Base-by-base conservation (phyloP, 2,113 vertebrate genomes). In the Electrona antarctica region DNA sequence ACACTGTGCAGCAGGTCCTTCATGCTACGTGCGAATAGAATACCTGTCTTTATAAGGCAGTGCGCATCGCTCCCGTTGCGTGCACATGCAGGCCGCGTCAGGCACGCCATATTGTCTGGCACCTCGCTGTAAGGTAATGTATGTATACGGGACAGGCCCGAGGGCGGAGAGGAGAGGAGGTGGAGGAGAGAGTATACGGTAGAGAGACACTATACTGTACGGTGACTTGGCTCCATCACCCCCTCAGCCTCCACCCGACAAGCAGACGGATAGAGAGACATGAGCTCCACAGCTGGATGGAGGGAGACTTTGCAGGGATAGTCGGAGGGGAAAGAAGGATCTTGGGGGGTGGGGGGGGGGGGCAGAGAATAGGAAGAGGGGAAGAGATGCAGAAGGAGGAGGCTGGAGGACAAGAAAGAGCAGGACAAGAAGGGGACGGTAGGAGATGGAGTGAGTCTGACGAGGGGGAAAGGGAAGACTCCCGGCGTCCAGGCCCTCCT, bases 41-140 rank as follows among this genome's bases (percentile, higher is more conserved):
- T 93, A 92, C 88, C 87, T 90, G 89, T 88, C 92, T 92, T 92
- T 93, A 92, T 92, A 92, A 91, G 90, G 91, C 73, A 91, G 89
- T 74, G 84, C 55, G 82, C 33, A 41, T 73, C 74, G 70, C 75
- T 83, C 64, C 70, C 46, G 79, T 65, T 78, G 76, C 74, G 51
- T 87, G 77, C 73, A 55, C 33, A 41, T 21, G 21, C 70, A 70
- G 79, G 75, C 71, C 80, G 79, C 57, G 80, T 59, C 67, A 83
- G 79, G 71, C 71, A 64, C 28, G 77, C 69, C 58, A 69, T 68
- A 67, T 67, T 56, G 78, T 84, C 84, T 69, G 10, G 57, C 68
- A 41, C 8, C 48, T 45, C n/a, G 54, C 69, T 80, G 76, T 67
- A 85, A 83, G 78, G 78, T 84, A 87, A 89, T 12, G 73, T 82